Evolutionary conservation across 1,140 invertebrate species (phyloP), one percentile per base, ranked within the genome.

Genomic region (Brevipalpus yothersi): DNA sequence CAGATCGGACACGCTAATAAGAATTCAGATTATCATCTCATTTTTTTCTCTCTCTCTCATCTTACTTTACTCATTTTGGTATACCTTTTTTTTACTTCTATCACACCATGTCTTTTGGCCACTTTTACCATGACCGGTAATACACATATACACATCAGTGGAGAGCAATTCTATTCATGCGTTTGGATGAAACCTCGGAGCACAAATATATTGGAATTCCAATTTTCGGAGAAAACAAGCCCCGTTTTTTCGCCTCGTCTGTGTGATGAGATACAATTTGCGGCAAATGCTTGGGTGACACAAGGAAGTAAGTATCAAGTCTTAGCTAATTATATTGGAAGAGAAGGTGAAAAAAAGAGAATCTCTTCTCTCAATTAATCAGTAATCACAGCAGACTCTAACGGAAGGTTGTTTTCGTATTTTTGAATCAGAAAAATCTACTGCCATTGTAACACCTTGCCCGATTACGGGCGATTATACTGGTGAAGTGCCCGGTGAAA

Each of bases 391-490:
- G 4, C 21, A 31, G 31, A 40, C 47, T 43, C 39, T 21, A 39
- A 10, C 12, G 19, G 59, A 64, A 60, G 62, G 63, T 68, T 69
- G 2, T 31, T 31, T 31, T 31, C 31, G 31, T 31, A 31, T 31
- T 31, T 31, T 31, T 31, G 31, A 31, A 31, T 31, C 65, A 78
- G 76, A 76, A 56, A 62, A 76, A 41, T 72, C 77, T 63, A 66
- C 73, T 60, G 63, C 70, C 23, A 71, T 73, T 41, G 72, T 76
- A 65, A 76, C 77, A 10, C 73, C 78, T 4, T 83, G 81, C 70
- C 80, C 80, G 23, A 79, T 83, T 62, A 76, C 77, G 19, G 81
- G 81, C 1, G 77, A 80, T 66, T 82, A 81, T 64, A 77, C 72
- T 39, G 81, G 81, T 47, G 69, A 72, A 47, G 79, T 82, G 63